Conservation (phyloP, 2,113 vertebrate genomes). For the Heterotilapia buettikoferi region DNA sequence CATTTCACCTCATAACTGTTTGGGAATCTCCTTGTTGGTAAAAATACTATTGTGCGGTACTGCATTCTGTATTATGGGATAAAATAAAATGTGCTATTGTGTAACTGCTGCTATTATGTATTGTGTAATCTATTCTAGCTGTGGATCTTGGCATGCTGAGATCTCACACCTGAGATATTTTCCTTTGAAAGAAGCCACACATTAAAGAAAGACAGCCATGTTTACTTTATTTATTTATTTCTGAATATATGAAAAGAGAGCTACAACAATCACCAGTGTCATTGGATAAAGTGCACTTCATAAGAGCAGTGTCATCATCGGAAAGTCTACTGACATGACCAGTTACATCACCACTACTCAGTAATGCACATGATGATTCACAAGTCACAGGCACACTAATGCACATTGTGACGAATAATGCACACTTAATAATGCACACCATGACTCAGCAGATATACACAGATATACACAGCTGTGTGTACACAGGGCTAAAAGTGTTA, state of each 20-base stretch:
- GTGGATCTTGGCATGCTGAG: background rate
- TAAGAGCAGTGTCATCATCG: background rate
- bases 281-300: constrained; percentile 49
- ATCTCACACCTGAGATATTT: background rate
- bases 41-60: background rate
- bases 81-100: background rate
- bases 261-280: constrained; percentile 37
- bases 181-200: background rate
- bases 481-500: background rate
- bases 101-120: background rate
- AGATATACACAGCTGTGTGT: background rate
- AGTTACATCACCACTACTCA: background rate
- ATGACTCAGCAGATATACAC: background rate
- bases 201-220: background rate
- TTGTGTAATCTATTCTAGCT: background rate
- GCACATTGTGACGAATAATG: background rate
- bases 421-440: background rate
- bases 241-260: constrained; percentile 31
- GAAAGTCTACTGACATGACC: background rate
- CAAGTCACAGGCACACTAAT: background rate
- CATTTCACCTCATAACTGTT: background rate
- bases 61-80: background rate
- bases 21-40: background rate
- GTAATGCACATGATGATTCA: constrained; percentile 6
- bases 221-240: constrained; percentile 24